A percentile compares a stretch with the other conserved stretches of the same genome.
Conservation (phyloP, 35 echinoderm and acorn worm species). For the Patiria miniata region DNA sequence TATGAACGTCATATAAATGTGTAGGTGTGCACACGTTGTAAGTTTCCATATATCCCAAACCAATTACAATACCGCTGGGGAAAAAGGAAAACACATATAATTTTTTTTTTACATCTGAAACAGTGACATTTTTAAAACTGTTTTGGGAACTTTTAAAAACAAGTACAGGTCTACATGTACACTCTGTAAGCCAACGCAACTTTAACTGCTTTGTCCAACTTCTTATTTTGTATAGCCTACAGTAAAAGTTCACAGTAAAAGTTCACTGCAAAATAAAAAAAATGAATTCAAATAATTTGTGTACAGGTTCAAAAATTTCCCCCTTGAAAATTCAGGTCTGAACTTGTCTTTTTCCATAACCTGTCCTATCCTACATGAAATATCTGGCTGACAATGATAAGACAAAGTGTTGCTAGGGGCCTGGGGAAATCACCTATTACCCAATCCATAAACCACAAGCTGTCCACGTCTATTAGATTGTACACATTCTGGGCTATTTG, state of each 20-base stretch:
- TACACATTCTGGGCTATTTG: not conserved
- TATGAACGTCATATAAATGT: too few species aligned
- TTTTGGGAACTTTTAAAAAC: too few species aligned
- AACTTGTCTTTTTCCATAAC: not conserved
- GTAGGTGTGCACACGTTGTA: too few species aligned
- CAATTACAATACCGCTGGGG: too few species aligned
- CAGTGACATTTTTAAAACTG: too few species aligned
- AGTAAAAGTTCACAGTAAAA: not conserved
- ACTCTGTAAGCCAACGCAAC: too few species aligned
- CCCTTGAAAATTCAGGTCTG: not conserved
- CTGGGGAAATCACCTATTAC: constrained; percentile 8
- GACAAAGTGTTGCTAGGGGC: not conserved
- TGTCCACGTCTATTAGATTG: not conserved
- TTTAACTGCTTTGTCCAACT: too few species aligned
- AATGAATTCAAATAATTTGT: not conserved
- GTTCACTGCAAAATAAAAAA: not conserved
- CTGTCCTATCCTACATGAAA: not conserved
- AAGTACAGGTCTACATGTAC: too few species aligned
- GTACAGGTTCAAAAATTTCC: not conserved
- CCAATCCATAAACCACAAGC: constrained; percentile 16
- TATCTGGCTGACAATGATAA: not conserved
- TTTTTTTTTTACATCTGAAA: too few species aligned
- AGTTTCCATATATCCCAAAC: too few species aligned
- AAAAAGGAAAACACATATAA: too few species aligned
- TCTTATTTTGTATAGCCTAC: too few species aligned